These are phyloP conservation scores for Drosophila leontia DNA, from an alignment of 1,140 invertebrate genomes.

Conservation along the genomic window DNA sequence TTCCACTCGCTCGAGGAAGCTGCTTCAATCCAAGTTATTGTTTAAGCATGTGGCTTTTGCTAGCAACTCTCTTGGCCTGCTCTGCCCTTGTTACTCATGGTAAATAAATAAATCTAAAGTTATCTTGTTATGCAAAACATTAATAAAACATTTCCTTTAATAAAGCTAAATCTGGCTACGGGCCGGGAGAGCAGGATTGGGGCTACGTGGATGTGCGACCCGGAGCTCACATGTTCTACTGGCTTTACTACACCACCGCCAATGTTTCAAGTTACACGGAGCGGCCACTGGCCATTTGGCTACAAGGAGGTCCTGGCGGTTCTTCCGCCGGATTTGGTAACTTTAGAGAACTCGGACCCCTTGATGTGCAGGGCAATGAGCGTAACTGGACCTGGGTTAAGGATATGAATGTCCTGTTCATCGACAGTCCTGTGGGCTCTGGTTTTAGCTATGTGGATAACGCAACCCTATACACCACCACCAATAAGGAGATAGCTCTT, in stretches of 20 bases:
- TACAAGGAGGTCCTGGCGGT: conserved; percentile 91
- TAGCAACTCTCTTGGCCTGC: conserved; percentile 32
- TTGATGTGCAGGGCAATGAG: conserved; percentile 88
- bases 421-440: conserved; percentile 94
- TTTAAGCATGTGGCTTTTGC: conserved; percentile 34
- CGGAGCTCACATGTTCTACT: conserved; percentile 93
- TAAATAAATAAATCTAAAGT: conserved; percentile 14
- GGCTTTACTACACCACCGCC: conserved; percentile 91
- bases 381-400: conserved; percentile 92
- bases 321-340: conserved; percentile 92
- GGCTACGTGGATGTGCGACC: conserved; percentile 89
- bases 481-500: conserved; percentile 90
- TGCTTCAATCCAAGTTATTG: background rate
- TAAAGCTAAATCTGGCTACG: conserved; percentile 85
- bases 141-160: background rate
- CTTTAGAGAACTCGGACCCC: conserved; percentile 91
- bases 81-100: conserved; percentile 34
- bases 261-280: conserved; percentile 86
- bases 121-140: background rate
- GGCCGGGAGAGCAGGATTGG: conserved; percentile 88
- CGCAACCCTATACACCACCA: conserved; percentile 86
- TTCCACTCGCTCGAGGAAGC: too few species aligned
- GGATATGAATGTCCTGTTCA: conserved; percentile 92
- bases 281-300: conserved; percentile 91
- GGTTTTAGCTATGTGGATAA: conserved; percentile 93